A percentile compares a stretch with the other conserved stretches of the same genome.
phyloP scores from a whole-genome alignment of 2,797 vertebrate genomes.

The Lycodopsis pacificus region DNA sequence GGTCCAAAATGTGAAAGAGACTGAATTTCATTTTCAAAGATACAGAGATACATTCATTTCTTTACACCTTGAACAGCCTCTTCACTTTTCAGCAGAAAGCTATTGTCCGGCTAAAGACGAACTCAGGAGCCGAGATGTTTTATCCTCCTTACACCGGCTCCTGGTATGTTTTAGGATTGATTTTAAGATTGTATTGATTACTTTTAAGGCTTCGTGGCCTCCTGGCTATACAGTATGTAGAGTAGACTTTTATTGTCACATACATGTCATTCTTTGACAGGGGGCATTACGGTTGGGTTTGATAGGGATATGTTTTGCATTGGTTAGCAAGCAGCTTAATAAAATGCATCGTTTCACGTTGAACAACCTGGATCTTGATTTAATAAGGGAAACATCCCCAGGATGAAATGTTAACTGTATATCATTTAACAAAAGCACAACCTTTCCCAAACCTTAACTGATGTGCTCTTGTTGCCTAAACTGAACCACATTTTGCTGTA shows the following conservation, averaged over 20 bases:
- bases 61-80: background rate
- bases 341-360: background rate
- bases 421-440: background rate
- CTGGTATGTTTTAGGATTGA: background rate
- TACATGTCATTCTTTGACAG: background rate
- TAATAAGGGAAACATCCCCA: too few species aligned
- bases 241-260: background rate
- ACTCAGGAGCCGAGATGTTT: background rate
- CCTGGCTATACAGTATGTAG: background rate
- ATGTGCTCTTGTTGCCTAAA: background rate
- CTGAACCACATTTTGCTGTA: background rate
- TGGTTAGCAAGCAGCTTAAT: background rate
- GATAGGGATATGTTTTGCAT: background rate
- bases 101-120: background rate
- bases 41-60: background rate
- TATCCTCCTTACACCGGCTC: background rate
- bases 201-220: background rate
- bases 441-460: background rate
- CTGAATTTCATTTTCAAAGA: conserved; percentile 9
- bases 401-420: background rate
- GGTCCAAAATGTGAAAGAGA: conserved; percentile 16
- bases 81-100: background rate
- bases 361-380: background rate
- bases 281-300: too few species aligned
- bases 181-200: background rate